phyloP scores from a whole-genome alignment of 2,888 invertebrate species.

The Netelia melanura region DNA sequence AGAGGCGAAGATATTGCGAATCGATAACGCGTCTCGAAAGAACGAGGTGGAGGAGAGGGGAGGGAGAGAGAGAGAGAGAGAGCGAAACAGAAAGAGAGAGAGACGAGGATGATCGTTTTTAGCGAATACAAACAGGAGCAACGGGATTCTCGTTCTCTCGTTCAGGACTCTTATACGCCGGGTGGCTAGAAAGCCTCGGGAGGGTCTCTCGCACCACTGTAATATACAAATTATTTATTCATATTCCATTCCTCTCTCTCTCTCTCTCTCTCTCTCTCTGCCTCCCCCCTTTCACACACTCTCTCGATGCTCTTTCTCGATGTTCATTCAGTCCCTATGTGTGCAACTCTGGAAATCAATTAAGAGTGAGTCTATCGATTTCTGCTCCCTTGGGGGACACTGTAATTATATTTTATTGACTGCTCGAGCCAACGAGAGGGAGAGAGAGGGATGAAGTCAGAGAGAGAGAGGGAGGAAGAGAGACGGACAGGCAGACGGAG shows the following conservation, averaged over 20 bases:
- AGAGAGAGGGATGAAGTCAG: no score
- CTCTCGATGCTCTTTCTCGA: slow-evolving; percentile 14
- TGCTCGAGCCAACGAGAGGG: slow-evolving; percentile 24
- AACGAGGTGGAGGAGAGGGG: background rate
- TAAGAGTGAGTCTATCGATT: slow-evolving; percentile 67
- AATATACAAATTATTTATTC: slow-evolving; percentile 67
- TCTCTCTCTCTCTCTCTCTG: background rate
- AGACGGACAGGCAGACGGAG: no score
- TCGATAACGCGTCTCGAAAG: slow-evolving; percentile 59
- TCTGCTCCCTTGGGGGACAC: slow-evolving; percentile 62
- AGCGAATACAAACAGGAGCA: slow-evolving; percentile 65
- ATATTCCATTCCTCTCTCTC: slow-evolving; percentile 42
- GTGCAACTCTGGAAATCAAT: slow-evolving; percentile 65
- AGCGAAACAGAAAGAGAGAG: slow-evolving; percentile 14
- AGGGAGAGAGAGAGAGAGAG: background rate
- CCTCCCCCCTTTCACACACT: slow-evolving; percentile 13
- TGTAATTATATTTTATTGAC: slow-evolving; percentile 70
- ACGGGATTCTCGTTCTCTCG: slow-evolving; percentile 47
- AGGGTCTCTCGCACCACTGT: slow-evolving; percentile 14
- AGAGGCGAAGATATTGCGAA: slow-evolving; percentile 57
- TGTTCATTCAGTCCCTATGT: background rate
- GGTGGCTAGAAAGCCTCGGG: slow-evolving; percentile 49
- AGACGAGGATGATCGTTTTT: slow-evolving; percentile 55
- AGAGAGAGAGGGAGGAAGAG: background rate
- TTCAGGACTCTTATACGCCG: slow-evolving; percentile 11